Evolutionary conservation across 1,140 invertebrate species (phyloP), one percentile per base, ranked within the genome.

Genomic region (Frieseomelitta varia): DNA sequence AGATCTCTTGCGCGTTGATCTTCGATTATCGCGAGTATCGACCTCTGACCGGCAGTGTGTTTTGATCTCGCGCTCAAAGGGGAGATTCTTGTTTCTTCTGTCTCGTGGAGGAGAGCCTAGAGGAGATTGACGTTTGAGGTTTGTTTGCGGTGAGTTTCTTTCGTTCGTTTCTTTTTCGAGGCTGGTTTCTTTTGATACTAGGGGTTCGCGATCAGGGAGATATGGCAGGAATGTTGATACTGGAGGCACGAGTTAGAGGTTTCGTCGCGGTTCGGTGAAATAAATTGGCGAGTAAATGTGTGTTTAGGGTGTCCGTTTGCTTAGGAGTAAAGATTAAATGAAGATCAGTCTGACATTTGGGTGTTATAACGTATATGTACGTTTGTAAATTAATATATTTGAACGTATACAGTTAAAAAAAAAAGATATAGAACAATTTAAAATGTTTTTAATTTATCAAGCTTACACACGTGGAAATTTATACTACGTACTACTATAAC

Each of bases 71-170:
- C 34, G 21, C 17, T 21, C 27, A 3, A 12, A 24, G 21, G 30
- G 51, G 55, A 30, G 71, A 53, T 30, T n/a, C 10, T 53, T 19
- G 47, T 19, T 27, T 73, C 21, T 27, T 73, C 21, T 24, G 17
- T 53, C 30, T 53, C 10, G 17, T 30, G 0, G 30, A 30, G 19
- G 71, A 30, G 3, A n/a, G 21, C 14, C 11, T 19, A 53, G 17
- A 53, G 15, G 17, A 47, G 68, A 24, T n/a, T 39, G 68, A 30
- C 17, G n/a, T 61, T 61, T 24, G 74, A 39, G 24, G 55, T 61
- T 76, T 76, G 55, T 61, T 76, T 76, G 74, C 56, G 56, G 74
- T 61, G 74, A 76, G 56, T 75, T n/a, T 6, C n/a, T 61, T 39
- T 17, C 63, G 8, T 65, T 30, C 63, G 15, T 27, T 65, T 65